Base-by-base conservation (phyloP, 2,113 vertebrate species). In the Hemiprocne comata region DNA sequence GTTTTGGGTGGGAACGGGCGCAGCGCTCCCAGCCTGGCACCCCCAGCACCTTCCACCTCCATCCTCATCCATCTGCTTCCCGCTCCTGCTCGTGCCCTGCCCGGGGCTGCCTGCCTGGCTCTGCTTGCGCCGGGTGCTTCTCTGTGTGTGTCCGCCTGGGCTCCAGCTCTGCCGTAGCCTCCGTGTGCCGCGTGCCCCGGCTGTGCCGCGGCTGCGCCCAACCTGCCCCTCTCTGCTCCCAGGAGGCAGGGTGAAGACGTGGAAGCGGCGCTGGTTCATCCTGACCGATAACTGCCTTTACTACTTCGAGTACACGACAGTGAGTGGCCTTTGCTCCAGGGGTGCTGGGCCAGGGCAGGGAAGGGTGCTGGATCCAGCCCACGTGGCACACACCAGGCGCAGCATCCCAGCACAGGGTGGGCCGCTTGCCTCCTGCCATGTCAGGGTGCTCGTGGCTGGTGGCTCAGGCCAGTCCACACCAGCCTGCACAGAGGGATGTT, bases 221-320 rank as follows among this genome's bases (percentile, higher is more conserved):
- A 96, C 81, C 33, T 5, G 9, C 44, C 26, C 50, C 81, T 90
- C 65, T 97, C 84, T 97, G 79, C 96, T 96, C 94, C 36, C 98
- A 99, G 99, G 99, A 61, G 99, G 99, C 96, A 97, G 99, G 64
- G 99, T 99, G 77, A 99, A 99, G 98, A 99, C 99, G 9, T 99
- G 99, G 99, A 99, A 99, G 92, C 98, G 99, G 17, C 99, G 99
- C 85, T 99, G 99, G 99, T 99, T 99, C 97, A 99, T 99, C 86
- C 98, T 99, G 94, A 99, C 99, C 0, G 99, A 99, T 95, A 99
- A 99, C 98, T 99, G 99, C 97, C 98, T 99, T 11, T 99, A 99
- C 98, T 99, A 99, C 98, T 99, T 99, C 34, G 99, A 99, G 91
- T 99, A 99, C 96, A 99, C 99, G 2, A 99, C 99, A 94, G 99